Evolutionary conservation across 2,888 invertebrate genomes (phyloP).

Genomic region (Melolontha melolontha): DNA sequence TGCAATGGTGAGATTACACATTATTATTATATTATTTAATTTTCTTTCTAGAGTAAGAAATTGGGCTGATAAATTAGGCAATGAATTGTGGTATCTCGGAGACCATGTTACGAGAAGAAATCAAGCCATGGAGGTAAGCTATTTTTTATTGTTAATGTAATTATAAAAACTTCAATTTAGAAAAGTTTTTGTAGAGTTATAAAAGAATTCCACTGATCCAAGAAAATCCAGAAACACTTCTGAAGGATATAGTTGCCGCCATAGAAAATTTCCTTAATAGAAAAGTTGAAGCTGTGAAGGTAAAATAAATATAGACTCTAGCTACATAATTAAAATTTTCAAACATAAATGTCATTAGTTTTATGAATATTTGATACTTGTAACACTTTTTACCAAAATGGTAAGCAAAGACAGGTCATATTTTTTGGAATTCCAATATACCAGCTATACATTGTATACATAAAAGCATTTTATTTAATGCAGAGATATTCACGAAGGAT

Average conservation of each 20-base stretch:
- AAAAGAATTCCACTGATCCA: slow-evolving; percentile 79
- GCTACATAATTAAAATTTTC: no score
- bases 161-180: slow-evolving; percentile 4
- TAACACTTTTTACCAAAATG: no score
- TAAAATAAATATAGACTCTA: slow-evolving; percentile 57
- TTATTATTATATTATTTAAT: no score
- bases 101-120: slow-evolving; percentile 84
- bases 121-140: slow-evolving; percentile 80
- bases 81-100: slow-evolving; percentile 83
- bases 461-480: no score
- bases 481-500: no score
- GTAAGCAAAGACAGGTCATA: no score
- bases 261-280: slow-evolving; percentile 90
- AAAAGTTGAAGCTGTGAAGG: slow-evolving; percentile 88
- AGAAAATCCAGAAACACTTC: slow-evolving; percentile 81
- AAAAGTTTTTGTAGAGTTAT: slow-evolving; percentile 73
- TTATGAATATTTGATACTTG: no score
- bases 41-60: slow-evolving; percentile 73
- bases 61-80: slow-evolving; percentile 86
- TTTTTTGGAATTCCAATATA: no score
- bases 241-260: slow-evolving; percentile 85
- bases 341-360: no score
- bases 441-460: no score
- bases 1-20: no score
- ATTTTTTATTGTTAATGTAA: background rate